Base-by-base conservation (phyloP, 1,140 invertebrate genomes). In the Melitaea cinxia region DNA sequence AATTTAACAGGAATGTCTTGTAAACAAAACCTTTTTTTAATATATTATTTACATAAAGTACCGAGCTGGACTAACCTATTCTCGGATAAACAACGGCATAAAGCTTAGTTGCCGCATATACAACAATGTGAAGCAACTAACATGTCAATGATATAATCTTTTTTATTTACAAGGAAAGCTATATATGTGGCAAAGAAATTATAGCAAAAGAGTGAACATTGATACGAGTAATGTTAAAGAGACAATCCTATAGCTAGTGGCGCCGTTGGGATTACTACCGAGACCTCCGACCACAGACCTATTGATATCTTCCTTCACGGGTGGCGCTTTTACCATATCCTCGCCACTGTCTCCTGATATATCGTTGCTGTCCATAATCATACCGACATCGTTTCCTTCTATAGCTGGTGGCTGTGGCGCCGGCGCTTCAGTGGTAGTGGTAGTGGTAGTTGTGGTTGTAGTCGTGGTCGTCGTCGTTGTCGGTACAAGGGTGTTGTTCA, bases 391-490 rank as follows among this genome's bases (percentile, higher is more conserved):
- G 49, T 89, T 88, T 58, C 86, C 83, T 42, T 89, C 87, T 2
- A 68, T 55, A 14, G 82, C 82, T 2, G 85, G 81, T 42, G 91
- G 82, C 15, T 87, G 85, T 78, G 63, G 91, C 78, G 59, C 90
- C 75, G 80, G 91, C 78, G 73, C 92, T 57, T 93, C 93, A 0
- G 93, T 94, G 0, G 90, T 92, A 0, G 92, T 93, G 1, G 93
- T 93, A 4, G 93, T 93, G 0, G 94, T 94, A 0, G 93, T 94
- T 0, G 94, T 93, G 0, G 94, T 95, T 4, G 95, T 95, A 0
- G 94, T 94, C 0, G 95, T 94, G 1, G 95, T 94, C 0, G 94
- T 93, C 0, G 94, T 93, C 0, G 95, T 96, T 1, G 95, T 96
- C 12, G 96, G 95, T 6, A 96, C 95, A 6, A 95, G 79, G 14